Evolutionary conservation across 2,888 invertebrate species (phyloP).

Genomic region (Chrysotoxum bicinctum): DNA sequence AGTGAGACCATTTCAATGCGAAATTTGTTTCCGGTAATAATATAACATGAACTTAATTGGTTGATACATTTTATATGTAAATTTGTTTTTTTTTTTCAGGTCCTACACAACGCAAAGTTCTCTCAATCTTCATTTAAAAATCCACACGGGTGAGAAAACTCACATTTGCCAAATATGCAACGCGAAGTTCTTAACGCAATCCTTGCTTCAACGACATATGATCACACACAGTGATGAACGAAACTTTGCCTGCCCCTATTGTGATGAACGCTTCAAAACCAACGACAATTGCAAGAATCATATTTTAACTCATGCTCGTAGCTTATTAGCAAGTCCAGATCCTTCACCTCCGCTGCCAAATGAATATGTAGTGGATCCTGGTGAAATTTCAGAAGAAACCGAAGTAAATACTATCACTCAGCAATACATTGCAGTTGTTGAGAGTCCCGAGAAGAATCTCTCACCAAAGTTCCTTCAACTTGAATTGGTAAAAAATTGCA

Average conservation of each 20-base stretch:
- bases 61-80: not conserved
- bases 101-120: slow-evolving; percentile 67
- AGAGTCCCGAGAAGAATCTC: slow-evolving; percentile 27
- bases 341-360: not conserved
- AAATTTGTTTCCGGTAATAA: slow-evolving; percentile 73
- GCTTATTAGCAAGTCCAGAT: slow-evolving; percentile 41
- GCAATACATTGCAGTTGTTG: slow-evolving; percentile 46
- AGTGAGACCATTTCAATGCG: slow-evolving; percentile 73
- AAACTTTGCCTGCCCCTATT: slow-evolving; percentile 71
- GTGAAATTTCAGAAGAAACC: not conserved
- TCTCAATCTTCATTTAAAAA: slow-evolving; percentile 71
- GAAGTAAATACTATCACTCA: not conserved
- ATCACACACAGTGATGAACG: slow-evolving; percentile 64
- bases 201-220: slow-evolving; percentile 70
- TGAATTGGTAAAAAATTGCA: slow-evolving; percentile 52
- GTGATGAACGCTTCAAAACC: slow-evolving; percentile 67
- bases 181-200: slow-evolving; percentile 66
- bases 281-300: slow-evolving; percentile 66
- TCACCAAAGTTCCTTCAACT: slow-evolving; percentile 60
- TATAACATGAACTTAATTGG: too few relatives aligned
- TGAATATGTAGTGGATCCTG: not conserved
- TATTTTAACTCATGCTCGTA: slow-evolving; percentile 63
- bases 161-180: slow-evolving; percentile 67
- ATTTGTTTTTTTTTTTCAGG: slow-evolving; percentile 37
- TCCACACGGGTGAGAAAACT: slow-evolving; percentile 67